These are phyloP conservation scores for Polia nebulosa DNA, from an alignment of 2,888 invertebrate genomes.

Conservation along the genomic window DNA sequence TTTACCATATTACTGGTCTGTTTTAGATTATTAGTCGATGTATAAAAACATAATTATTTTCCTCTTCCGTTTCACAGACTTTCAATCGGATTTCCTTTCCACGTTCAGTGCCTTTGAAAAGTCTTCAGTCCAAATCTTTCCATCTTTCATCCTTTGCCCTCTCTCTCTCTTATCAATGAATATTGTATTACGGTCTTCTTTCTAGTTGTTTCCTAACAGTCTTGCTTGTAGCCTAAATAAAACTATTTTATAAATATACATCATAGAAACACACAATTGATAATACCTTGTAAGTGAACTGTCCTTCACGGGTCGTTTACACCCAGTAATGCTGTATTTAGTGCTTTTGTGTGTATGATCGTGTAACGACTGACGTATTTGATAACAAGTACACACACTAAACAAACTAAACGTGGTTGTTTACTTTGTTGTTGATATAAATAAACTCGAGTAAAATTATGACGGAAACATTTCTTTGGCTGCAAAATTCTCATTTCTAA, in stretches of 20 bases:
- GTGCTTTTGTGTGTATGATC: slow-evolving; percentile 35
- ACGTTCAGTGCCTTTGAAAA: not conserved
- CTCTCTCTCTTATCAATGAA: not conserved
- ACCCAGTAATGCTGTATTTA: slow-evolving; percentile 31
- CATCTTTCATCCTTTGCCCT: not conserved
- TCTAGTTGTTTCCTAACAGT: not conserved
- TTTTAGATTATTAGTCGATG: too few relatives aligned
- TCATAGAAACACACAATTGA: slow-evolving; percentile 35
- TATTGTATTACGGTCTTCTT: not conserved
- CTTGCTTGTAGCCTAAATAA: not conserved
- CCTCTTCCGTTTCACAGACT: not conserved
- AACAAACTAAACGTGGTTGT: slow-evolving; percentile 17
- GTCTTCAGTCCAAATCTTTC: not conserved
- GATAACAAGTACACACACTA: slow-evolving; percentile 47
- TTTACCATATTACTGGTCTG: not conserved
- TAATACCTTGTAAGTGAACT: slow-evolving; percentile 52
- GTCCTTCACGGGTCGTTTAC: slow-evolving; percentile 67
- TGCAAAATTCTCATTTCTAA: not conserved
- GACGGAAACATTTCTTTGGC: not conserved
- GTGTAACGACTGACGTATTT: slow-evolving; percentile 47
- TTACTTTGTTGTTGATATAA: slow-evolving; percentile 5
- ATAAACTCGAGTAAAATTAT: not conserved
- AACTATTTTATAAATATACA: slow-evolving; percentile 2
- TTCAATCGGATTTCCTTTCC: not conserved
- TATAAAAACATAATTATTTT: too few relatives aligned